A percentile compares a stretch with the other conserved stretches of the same genome.
Evolutionary conservation across 2,113 vertebrate species (phyloP).

Genomic region (Desmodus rotundus): DNA sequence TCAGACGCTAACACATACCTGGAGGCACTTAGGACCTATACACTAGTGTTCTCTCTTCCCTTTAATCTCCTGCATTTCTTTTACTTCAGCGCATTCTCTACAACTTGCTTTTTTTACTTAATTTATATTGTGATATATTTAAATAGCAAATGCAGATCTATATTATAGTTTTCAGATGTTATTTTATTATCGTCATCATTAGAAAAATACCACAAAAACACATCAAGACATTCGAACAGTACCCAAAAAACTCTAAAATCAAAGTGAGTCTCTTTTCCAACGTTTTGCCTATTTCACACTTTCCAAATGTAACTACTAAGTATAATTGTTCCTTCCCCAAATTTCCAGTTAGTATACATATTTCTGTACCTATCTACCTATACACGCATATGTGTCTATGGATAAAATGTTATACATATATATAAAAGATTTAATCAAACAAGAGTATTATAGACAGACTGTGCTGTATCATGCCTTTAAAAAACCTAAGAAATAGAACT

Average conservation of each 20-base stretch:
- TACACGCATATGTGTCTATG: neutral
- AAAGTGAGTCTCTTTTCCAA: neutral
- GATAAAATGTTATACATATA: neutral
- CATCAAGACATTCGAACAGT: neutral
- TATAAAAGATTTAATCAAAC: neutral
- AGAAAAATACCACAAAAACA: neutral
- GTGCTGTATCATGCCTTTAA: neutral
- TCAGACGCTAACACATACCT: neutral
- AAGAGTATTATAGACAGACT: neutral
- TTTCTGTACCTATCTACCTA: neutral
- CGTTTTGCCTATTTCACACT: neutral
- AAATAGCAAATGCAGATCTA: neutral
- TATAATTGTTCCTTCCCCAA: neutral
- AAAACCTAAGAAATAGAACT: neutral
- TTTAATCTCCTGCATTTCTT: neutral
- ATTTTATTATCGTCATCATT: neutral
- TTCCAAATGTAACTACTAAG: neutral
- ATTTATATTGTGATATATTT: neutral
- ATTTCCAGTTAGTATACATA: neutral
- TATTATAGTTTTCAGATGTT: neutral
- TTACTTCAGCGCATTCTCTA: neutral
- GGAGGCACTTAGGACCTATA: neutral
- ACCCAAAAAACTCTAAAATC: neutral
- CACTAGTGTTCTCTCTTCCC: neutral
- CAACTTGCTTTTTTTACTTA: neutral